Evolutionary conservation across 2,888 invertebrate genomes (phyloP), one percentile per base, ranked within the genome.

Genomic region (Drosophila kambysellisi): DNA sequence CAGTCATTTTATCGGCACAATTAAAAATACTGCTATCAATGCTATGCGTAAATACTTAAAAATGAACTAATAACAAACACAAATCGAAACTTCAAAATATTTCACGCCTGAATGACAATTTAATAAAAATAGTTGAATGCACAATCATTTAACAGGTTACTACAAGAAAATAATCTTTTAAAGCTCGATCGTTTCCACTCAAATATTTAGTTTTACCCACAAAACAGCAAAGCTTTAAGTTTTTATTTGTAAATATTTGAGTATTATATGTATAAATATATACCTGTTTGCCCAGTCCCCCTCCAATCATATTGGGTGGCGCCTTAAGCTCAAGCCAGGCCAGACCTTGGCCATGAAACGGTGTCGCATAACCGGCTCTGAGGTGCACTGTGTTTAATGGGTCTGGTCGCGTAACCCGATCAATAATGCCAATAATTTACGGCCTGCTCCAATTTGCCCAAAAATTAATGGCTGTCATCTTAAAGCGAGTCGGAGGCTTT

Each of bases 301-400:
- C 33, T 48, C 5, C 35, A 11, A 29, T 15, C 35, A 33, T 30
- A 9, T 59, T 41, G 4, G 12, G 35, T 43, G 53, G 50, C 56
- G 20, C 29, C 59, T 50, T 32, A 41, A 56, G 32, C 58, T 39
- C 12, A 1, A 46, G 59, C 33, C 51, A 11, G 51, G 32, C 29
- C 65, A 70, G 75, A 81, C 80, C 80, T 80, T 80, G 80, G 75
- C 80, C 80, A 58, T 80, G 80, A 78, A 81, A 61, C 63, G 35
- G 35, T 68, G 59, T 52, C 39, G 52, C 59, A 46, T 66, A 79
- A 79, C 79, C 79, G 76, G 79, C 64, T 67, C 63, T 63, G 50
- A 29, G 39, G 29, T 51, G 43, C 9, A 32, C 6, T 43, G 2
- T 4, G 51, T 37, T 60, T 52, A 75, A 57, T 76, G 60, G 56